Evolutionary conservation across 2,797 vertebrate species (phyloP).

Genomic region (Sebastes taczanowskii): DNA sequence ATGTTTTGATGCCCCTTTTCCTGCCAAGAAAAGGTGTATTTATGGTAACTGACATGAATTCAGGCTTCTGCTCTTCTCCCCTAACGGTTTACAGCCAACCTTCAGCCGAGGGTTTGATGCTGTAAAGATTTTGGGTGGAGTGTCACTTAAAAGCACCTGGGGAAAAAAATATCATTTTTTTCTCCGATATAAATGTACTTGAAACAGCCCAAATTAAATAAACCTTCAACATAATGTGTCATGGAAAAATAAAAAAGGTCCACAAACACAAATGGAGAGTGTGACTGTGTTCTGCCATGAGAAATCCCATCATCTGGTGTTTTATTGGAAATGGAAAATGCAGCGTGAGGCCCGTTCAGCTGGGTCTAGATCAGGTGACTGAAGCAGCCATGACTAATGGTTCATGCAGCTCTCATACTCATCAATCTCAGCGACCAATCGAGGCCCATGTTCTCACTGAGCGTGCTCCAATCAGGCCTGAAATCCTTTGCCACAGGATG

Average conservation of each 20-base stretch:
- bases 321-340: constrained; percentile 21
- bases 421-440: constrained; percentile 18
- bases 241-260: not conserved
- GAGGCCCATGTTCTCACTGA: not conserved
- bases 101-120: not conserved
- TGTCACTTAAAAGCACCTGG: not conserved
- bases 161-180: not conserved
- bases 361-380: constrained; percentile 21
- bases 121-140: not conserved
- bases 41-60: not conserved
- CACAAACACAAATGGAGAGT: not conserved
- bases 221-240: not conserved
- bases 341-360: not conserved
- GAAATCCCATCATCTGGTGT: constrained; percentile 16
- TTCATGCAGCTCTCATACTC: constrained; percentile 9
- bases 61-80: not conserved
- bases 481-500: not conserved
- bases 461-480: constrained; percentile 10
- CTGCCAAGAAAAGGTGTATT: not conserved
- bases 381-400: constrained; percentile 18
- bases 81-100: not conserved
- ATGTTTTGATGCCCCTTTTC: not conserved
- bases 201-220: not conserved
- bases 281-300: constrained; percentile 9
- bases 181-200: not conserved